Conservation (phyloP, 2,888 invertebrate genomes). For the Calephelis perditalis region DNA sequence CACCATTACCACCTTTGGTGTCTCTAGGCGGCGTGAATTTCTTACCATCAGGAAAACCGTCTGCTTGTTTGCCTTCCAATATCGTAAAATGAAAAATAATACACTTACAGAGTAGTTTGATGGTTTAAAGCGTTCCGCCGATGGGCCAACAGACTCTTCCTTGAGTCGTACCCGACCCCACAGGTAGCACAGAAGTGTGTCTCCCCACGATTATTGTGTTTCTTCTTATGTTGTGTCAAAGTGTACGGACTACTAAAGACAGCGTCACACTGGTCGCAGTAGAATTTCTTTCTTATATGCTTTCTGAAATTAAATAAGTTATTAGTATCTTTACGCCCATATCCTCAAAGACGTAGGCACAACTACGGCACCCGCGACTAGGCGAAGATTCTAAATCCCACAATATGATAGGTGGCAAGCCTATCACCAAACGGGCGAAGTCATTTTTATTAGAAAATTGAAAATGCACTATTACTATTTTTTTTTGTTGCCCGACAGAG, state of each 20-base stretch:
- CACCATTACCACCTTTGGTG: too few relatives aligned
- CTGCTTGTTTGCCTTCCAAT: not conserved
- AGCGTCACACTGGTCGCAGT: slow-evolving; percentile 44
- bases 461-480: too few relatives aligned
- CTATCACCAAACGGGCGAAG: too few relatives aligned
- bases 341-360: too few relatives aligned
- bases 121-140: slow-evolving; percentile 42
- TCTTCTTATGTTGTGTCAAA: slow-evolving; percentile 45
- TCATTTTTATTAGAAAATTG: too few relatives aligned
- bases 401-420: too few relatives aligned
- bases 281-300: slow-evolving; percentile 54
- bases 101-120: slow-evolving; percentile 47
- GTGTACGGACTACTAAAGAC: slow-evolving; percentile 57
- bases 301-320: slow-evolving; percentile 40
- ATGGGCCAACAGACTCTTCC: slow-evolving; percentile 50
- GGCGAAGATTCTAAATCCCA: too few relatives aligned
- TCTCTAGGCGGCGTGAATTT: too few relatives aligned
- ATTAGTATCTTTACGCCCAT: too few relatives aligned
- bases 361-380: too few relatives aligned
- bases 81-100: not conserved
- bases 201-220: slow-evolving; percentile 32
- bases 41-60: too few relatives aligned
- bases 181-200: slow-evolving; percentile 40
- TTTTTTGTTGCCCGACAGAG: too few relatives aligned
- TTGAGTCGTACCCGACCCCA: slow-evolving; percentile 35